phyloP scores from a whole-genome alignment of 2,797 vertebrate species.

The Tolypeutes matacus region DNA sequence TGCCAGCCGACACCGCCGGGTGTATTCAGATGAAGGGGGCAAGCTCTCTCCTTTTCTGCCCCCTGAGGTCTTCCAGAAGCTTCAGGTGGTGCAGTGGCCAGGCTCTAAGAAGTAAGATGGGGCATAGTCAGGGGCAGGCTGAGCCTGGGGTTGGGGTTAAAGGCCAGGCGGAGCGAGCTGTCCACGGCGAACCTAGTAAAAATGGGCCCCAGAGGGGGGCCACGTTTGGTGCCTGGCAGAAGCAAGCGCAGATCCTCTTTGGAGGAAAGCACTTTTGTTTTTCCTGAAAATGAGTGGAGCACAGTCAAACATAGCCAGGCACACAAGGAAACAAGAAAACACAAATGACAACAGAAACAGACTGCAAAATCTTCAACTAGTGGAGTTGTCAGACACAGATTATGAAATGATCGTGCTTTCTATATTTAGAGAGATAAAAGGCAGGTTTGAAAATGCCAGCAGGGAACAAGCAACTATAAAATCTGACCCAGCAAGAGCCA shows the following conservation, averaged over 20 bases:
- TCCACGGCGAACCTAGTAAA: background rate
- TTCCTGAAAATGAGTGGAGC: background rate
- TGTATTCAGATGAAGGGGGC: conserved; percentile 90
- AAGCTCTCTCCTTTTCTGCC: conserved; percentile 91
- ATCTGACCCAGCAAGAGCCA: background rate
- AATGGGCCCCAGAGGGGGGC: background rate
- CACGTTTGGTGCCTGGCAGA: background rate
- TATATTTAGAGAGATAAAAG: background rate
- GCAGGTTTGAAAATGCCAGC: background rate
- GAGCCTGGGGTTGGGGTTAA: background rate
- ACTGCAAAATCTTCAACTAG: background rate
- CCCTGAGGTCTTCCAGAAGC: conserved; percentile 95
- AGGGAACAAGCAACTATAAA: background rate
- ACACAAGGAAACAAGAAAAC: background rate
- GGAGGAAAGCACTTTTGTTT: background rate
- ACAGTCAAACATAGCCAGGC: background rate
- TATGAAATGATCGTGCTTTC: background rate
- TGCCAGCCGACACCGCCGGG: conserved; percentile 88
- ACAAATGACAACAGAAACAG: background rate
- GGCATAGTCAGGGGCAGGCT: background rate
- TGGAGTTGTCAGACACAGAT: background rate
- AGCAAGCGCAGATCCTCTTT: background rate
- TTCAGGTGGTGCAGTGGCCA: conserved; percentile 90
- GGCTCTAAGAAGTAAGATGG: conserved; percentile 89
- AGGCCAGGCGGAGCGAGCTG: background rate